Conservation (phyloP, 1,140 invertebrate species). For the Linepithema humile region DNA sequence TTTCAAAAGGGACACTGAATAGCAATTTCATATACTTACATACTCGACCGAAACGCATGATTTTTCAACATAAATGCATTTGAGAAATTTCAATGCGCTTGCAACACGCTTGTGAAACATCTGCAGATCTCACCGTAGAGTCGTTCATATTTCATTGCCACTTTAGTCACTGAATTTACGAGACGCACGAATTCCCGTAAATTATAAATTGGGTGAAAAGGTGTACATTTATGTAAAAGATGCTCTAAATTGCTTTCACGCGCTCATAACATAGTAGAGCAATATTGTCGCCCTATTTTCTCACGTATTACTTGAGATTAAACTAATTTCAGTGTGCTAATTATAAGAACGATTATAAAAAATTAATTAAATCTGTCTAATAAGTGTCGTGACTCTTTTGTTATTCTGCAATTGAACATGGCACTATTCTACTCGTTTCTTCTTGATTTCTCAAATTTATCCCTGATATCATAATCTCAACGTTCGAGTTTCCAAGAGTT, state of each 20-base stretch:
- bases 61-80: slow-evolving; percentile 35
- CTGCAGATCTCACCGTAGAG: slow-evolving; percentile 1
- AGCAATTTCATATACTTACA: not conserved
- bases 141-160: slow-evolving; percentile 50
- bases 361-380: not conserved
- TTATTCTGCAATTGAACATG: not conserved
- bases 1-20: slow-evolving; percentile 31
- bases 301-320: not conserved
- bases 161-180: slow-evolving; percentile 41
- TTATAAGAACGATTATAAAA: not conserved
- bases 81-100: slow-evolving; percentile 23
- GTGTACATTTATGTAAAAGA: slow-evolving; percentile 22
- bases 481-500: slow-evolving; percentile 35
- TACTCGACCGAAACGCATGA: slow-evolving; percentile 9
- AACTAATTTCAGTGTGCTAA: not conserved
- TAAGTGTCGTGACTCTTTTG: not conserved
- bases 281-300: not conserved
- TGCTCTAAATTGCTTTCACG: slow-evolving; percentile 5
- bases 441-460: slow-evolving; percentile 48
- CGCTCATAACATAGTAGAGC: not conserved
- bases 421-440: slow-evolving; percentile 12
- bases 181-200: slow-evolving; percentile 21
- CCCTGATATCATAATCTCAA: slow-evolving; percentile 38
- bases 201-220: slow-evolving; percentile 36
- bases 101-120: slow-evolving; percentile 17